Conservation (phyloP, 2,888 invertebrate genomes). For the Zele albiditarsus region DNA sequence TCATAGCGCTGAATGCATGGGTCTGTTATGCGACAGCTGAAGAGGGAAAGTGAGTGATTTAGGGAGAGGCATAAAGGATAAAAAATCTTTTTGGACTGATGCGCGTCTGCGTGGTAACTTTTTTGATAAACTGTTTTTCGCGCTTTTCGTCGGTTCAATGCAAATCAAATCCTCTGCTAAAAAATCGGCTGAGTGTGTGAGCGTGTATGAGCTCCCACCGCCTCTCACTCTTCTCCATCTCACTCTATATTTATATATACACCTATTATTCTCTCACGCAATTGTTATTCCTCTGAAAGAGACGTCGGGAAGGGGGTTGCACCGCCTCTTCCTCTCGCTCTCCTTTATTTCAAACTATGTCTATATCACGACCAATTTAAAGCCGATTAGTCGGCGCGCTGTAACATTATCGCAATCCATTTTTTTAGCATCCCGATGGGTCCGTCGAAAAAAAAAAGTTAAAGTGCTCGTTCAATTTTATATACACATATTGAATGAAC, state of each 20-base stretch:
- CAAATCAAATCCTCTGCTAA: conserved; percentile 67
- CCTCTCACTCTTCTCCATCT: background rate
- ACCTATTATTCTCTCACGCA: background rate
- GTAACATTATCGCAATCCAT: conserved; percentile 67
- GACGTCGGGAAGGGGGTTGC: background rate
- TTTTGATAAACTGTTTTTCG: conserved; percentile 71
- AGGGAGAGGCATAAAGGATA: background rate
- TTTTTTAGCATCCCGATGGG: background rate
- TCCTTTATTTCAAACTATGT: conserved; percentile 29
- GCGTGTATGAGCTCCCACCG: conserved; percentile 22
- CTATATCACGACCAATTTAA: conserved; percentile 63
- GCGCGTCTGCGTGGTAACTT: conserved; percentile 63
- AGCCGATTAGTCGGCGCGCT: conserved; percentile 66
- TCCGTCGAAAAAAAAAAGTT: background rate
- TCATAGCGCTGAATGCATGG: background rate
- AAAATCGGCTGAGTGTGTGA: conserved; percentile 39
- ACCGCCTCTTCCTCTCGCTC: background rate
- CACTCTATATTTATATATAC: conserved; percentile 45
- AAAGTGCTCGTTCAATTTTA: conserved; percentile 8
- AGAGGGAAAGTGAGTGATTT: background rate
- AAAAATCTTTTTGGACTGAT: background rate
- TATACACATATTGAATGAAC: too few species aligned
- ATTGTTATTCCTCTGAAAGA: conserved; percentile 9
- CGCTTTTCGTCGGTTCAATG: conserved; percentile 67
- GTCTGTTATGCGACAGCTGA: background rate